Conservation (phyloP, 2,797 vertebrate species). For the Pangasius sanitwongsei region DNA sequence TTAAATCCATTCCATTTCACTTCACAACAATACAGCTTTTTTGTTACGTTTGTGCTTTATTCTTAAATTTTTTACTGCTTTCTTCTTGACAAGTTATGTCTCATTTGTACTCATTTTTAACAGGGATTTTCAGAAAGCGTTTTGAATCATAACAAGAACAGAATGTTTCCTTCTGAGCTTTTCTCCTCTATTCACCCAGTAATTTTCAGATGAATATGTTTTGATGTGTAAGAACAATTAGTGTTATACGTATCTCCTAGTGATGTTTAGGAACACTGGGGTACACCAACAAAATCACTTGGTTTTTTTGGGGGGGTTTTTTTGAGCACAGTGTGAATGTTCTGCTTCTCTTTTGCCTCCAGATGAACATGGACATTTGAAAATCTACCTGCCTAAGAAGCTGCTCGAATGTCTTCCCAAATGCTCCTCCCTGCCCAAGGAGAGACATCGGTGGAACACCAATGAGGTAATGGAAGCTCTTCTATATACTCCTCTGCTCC, state of each 20-base stretch:
- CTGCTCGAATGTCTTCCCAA: conserved; percentile 99
- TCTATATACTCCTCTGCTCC: background rate
- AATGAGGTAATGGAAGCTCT: conserved; percentile 87
- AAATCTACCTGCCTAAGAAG: conserved; percentile 99
- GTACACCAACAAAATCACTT: background rate
- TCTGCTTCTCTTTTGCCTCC: conserved; percentile 56
- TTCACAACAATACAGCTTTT: conserved; percentile 28
- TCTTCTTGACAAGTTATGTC: background rate
- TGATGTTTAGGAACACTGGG: background rate
- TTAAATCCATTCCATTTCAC: conserved; percentile 41
- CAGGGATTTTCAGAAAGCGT: background rate
- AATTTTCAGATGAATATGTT: conserved; percentile 27
- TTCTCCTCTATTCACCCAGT: conserved; percentile 12
- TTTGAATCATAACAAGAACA: conserved; percentile 15
- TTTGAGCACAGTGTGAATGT: background rate
- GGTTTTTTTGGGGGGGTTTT: background rate
- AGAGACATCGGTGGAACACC: conserved; percentile 99
- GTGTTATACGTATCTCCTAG: background rate
- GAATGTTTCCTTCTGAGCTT: conserved; percentile 18
- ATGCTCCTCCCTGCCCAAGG: conserved; percentile 99
- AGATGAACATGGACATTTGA: conserved; percentile 99
- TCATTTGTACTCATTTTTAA: conserved; percentile 5
- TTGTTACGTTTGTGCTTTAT: conserved; percentile 13
- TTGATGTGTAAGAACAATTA: conserved; percentile 15
- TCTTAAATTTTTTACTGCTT: conserved; percentile 28